Conservation (phyloP, 2,797 vertebrate genomes). For the Poeciliopsis turneri region DNA sequence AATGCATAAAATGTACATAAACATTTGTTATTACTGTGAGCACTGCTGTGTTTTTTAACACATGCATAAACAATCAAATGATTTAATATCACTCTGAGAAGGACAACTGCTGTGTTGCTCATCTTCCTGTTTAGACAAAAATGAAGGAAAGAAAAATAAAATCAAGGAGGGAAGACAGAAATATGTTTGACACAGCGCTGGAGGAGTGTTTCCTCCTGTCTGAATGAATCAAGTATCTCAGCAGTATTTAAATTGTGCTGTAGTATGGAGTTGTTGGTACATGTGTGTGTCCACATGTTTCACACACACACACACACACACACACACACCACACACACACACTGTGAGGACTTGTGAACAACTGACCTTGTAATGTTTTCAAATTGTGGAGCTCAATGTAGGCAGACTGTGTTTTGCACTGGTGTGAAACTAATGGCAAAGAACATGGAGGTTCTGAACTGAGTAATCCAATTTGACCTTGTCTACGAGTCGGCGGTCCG, state of each 20-base stretch:
- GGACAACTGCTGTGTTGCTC: constrained; percentile 25
- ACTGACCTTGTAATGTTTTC: constrained; percentile 57
- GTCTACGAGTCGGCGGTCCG: constrained; percentile 56
- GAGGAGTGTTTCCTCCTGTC: constrained; percentile 73
- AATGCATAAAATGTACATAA: constrained; percentile 57
- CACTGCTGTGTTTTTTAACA: constrained; percentile 28
- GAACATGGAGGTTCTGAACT: constrained; percentile 60
- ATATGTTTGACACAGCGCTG: constrained; percentile 68
- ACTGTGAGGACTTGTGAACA: constrained; percentile 31
- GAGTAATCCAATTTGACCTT: constrained; percentile 72
- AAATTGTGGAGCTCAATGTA: constrained; percentile 33
- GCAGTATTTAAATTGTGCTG: constrained; percentile 60
- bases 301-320: neutral
- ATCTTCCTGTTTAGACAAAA: constrained; percentile 14
- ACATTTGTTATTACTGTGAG: constrained; percentile 47
- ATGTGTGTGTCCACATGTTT: constrained; percentile 29
- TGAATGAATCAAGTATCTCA: constrained; percentile 69
- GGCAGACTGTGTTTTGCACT: constrained; percentile 51
- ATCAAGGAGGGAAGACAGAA: constrained; percentile 44
- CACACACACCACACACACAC: neutral
- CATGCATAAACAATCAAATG: constrained; percentile 48
- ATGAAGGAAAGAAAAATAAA: constrained; percentile 14
- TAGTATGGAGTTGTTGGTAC: constrained; percentile 45
- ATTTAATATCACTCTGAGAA: constrained; percentile 27
- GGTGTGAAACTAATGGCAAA: constrained; percentile 65